These are phyloP conservation scores for Mechanitis messenoides DNA, from an alignment of 2,888 invertebrate genomes.

Conservation along the genomic window DNA sequence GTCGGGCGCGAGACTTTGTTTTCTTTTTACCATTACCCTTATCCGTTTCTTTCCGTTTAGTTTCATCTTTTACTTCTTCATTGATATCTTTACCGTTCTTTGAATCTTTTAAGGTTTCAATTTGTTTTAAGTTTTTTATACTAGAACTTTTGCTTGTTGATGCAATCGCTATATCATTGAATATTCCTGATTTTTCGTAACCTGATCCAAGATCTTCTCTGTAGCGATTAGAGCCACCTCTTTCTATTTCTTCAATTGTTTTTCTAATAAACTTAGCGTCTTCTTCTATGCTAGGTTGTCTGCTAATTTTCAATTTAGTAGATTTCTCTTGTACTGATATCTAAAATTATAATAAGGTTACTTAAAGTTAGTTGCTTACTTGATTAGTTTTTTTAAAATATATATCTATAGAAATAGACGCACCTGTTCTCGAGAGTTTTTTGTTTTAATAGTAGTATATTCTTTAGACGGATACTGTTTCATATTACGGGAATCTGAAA, in stretches of 20 bases:
- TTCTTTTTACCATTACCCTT: slow-evolving; percentile 68
- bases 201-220: slow-evolving; percentile 41
- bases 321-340: slow-evolving; percentile 39
- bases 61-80: slow-evolving; percentile 53
- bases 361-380: slow-evolving; percentile 22
- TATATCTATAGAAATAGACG: slow-evolving; percentile 20
- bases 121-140: slow-evolving; percentile 40
- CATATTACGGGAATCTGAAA: slow-evolving; percentile 50
- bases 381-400: slow-evolving; percentile 10
- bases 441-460: slow-evolving; percentile 44
- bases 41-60: slow-evolving; percentile 54
- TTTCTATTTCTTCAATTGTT: slow-evolving; percentile 70
- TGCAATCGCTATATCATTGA: slow-evolving; percentile 35
- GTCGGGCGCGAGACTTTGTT: slow-evolving; percentile 62
- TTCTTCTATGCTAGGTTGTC: slow-evolving; percentile 68
- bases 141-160: slow-evolving; percentile 43
- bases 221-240: slow-evolving; percentile 57
- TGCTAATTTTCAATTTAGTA: slow-evolving; percentile 46
- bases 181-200: slow-evolving; percentile 27
- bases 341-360: slow-evolving; percentile 16
- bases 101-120: slow-evolving; percentile 32
- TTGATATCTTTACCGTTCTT: slow-evolving; percentile 42
- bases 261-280: slow-evolving; percentile 68
- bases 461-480: slow-evolving; percentile 40
- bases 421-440: slow-evolving; percentile 60